These are phyloP conservation scores for Cephus spinipes DNA, from an alignment of 2,888 invertebrate species.

Conservation along the genomic window DNA sequence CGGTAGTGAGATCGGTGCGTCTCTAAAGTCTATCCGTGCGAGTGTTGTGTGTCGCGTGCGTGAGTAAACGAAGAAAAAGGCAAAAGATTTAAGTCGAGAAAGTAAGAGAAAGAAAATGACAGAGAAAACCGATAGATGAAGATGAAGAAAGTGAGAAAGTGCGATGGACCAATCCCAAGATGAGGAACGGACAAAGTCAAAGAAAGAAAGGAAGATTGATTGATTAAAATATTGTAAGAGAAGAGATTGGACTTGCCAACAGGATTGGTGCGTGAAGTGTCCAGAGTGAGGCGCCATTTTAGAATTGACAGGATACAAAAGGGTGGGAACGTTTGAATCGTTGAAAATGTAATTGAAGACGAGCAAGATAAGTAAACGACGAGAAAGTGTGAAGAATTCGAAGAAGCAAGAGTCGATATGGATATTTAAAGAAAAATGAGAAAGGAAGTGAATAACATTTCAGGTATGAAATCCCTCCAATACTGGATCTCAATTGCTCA, in stretches of 20 bases:
- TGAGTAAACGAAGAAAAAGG: constrained; percentile 4
- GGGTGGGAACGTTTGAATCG: not conserved
- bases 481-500: constrained; percentile 60
- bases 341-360: not conserved
- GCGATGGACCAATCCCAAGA: not conserved
- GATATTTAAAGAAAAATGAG: not conserved
- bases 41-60: constrained; percentile 6
- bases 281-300: not conserved
- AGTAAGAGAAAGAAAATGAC: constrained; percentile 20
- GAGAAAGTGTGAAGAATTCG: constrained; percentile 3
- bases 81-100: constrained; percentile 2
- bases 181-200: not conserved
- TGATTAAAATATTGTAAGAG: not conserved
- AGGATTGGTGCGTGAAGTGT: not conserved
- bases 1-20: constrained; percentile 7
- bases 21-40: constrained; percentile 7
- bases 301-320: not conserved
- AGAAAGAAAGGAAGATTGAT: not conserved
- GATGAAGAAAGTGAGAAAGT: constrained; percentile 9
- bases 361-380: not conserved
- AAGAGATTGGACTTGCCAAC: not conserved
- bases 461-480: constrained; percentile 56
- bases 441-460: constrained; percentile 36
- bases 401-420: constrained; percentile 6
- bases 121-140: not conserved